A percentile compares a stretch with the other conserved stretches of the same genome.
These are phyloP conservation scores for Felis chaus DNA, from an alignment of 2,113 vertebrate genomes.

Conservation along the genomic window DNA sequence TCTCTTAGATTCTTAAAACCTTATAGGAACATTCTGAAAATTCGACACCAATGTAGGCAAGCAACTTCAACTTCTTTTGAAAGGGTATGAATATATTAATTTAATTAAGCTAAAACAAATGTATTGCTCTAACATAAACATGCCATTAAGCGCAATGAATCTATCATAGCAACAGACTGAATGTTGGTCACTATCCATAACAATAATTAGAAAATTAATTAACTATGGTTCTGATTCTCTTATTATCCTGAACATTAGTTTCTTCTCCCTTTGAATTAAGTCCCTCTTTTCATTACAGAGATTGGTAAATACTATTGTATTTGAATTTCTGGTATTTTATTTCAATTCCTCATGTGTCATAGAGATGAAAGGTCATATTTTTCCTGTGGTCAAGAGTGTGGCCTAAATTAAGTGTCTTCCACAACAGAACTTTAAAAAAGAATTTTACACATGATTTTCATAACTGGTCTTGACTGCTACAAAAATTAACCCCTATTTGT, in stretches of 20 bases:
- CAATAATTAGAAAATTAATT: conserved; percentile 28
- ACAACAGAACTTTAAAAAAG: background rate
- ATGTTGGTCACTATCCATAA: background rate
- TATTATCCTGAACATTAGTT: conserved; percentile 3
- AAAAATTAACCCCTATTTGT: background rate
- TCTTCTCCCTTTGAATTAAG: conserved; percentile 38
- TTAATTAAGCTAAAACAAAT: conserved; percentile 50
- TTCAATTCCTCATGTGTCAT: conserved; percentile 20
- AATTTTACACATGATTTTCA: conserved; percentile 1
- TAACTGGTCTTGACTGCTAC: background rate
- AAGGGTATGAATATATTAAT: conserved; percentile 21
- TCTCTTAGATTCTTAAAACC: conserved; percentile 28
- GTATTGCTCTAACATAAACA: conserved; percentile 11
- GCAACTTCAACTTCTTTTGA: conserved; percentile 30
- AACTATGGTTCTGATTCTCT: conserved; percentile 1
- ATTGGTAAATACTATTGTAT: background rate
- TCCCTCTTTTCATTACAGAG: background rate
- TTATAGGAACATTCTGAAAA: conserved; percentile 32
- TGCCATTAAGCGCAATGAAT: background rate
- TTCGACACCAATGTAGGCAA: background rate
- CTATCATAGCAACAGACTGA: background rate
- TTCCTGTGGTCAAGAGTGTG: background rate
- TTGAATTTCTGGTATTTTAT: conserved; percentile 24
- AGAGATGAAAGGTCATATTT: conserved; percentile 12
- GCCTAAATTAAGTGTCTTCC: background rate